Conservation (phyloP, 1,140 invertebrate species). For the Cryptotermes secundus region DNA sequence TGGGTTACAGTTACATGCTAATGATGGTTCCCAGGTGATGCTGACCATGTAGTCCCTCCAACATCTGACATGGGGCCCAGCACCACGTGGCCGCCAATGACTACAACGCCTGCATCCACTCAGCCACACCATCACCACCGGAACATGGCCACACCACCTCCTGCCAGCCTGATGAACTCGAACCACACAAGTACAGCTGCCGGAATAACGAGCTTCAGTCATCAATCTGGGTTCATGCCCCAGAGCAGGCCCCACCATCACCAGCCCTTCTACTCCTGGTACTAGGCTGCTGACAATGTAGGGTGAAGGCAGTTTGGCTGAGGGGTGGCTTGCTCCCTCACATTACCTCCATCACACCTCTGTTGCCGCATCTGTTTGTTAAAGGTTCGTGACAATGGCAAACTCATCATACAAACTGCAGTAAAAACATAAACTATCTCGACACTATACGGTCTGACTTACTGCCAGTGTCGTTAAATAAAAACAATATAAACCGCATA, state of each 20-base stretch:
- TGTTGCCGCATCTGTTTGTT: too few relatives aligned
- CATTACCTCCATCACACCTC: too few relatives aligned
- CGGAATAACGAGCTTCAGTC: not conserved
- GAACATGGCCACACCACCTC: not conserved
- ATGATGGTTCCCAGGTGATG: conserved; percentile 45
- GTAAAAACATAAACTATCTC: too few relatives aligned
- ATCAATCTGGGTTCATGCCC: not conserved
- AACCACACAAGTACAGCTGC: not conserved
- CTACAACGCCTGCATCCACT: not conserved
- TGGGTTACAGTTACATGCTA: too few relatives aligned
- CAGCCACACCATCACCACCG: not conserved
- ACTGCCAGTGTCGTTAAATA: too few relatives aligned
- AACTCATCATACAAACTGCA: too few relatives aligned
- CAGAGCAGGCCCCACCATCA: not conserved
- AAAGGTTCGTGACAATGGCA: too few relatives aligned
- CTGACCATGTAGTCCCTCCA: not conserved
- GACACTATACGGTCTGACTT: not conserved
- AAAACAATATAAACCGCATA: too few relatives aligned
- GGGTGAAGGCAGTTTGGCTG: too few relatives aligned
- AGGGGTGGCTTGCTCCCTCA: too few relatives aligned
- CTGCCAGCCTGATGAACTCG: not conserved
- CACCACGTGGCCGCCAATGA: not conserved
- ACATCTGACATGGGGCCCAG: not conserved
- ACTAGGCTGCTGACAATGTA: too few relatives aligned
- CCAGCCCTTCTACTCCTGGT: not conserved